Percentiles rank a stretch among this genome's conserved stretches.
phyloP scores from a whole-genome alignment of 2,888 invertebrate genomes.

The Drosophila crucigera region DNA sequence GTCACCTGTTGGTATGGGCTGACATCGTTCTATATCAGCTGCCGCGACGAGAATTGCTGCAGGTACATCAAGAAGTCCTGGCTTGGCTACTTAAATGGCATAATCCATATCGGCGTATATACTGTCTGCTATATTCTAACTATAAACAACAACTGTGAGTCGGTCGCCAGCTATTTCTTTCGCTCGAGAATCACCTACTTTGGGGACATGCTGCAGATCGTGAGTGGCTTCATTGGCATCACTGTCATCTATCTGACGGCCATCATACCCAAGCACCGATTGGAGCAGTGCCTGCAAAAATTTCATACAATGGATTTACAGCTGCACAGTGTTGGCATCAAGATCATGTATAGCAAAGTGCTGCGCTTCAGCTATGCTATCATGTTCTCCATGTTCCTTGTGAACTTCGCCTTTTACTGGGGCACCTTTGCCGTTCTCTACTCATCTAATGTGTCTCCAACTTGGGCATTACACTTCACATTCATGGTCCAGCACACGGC shows the following conservation, averaged over 20 bases:
- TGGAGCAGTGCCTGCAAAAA: slow-evolving; percentile 77
- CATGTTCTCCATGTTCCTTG: slow-evolving; percentile 68
- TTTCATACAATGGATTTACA: slow-evolving; percentile 78
- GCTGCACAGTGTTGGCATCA: slow-evolving; percentile 79
- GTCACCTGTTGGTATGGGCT: slow-evolving; percentile 80
- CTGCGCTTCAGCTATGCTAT: slow-evolving; percentile 77
- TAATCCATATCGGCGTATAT: slow-evolving; percentile 72
- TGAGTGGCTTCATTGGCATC: slow-evolving; percentile 83
- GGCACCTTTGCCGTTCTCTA: slow-evolving; percentile 80
- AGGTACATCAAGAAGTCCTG: slow-evolving; percentile 72
- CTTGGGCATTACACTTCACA: slow-evolving; percentile 77
- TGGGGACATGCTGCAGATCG: slow-evolving; percentile 83
- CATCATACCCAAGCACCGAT: slow-evolving; percentile 78
- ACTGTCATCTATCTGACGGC: slow-evolving; percentile 82
- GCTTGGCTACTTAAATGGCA: slow-evolving; percentile 81
- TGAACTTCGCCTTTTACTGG: slow-evolving; percentile 72
- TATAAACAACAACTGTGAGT: slow-evolving; percentile 81
- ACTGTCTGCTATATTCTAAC: slow-evolving; percentile 78
- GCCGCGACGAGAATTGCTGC: slow-evolving; percentile 47
- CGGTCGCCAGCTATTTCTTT: slow-evolving; percentile 84
- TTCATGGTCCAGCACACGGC: slow-evolving; percentile 83
- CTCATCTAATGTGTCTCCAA: slow-evolving; percentile 69
- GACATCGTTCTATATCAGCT: slow-evolving; percentile 80
- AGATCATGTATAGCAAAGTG: slow-evolving; percentile 83
- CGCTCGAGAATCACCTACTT: slow-evolving; percentile 82